phyloP scores from a whole-genome alignment of 2,888 invertebrate species.

The Mycalesis mineus region DNA sequence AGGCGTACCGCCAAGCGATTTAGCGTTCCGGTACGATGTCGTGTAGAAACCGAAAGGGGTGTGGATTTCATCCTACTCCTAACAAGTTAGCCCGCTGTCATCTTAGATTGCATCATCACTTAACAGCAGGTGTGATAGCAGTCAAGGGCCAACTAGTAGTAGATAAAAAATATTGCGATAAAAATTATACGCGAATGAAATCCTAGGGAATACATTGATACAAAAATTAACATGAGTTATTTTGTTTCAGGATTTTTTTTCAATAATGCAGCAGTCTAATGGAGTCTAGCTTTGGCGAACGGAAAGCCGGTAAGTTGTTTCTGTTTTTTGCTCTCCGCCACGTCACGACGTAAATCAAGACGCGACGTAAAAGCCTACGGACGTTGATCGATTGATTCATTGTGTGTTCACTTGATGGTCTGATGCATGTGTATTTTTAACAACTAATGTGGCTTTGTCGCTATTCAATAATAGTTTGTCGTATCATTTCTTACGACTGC shows the following conservation, averaged over 20 bases:
- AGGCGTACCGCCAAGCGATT: no score
- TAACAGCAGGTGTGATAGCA: no score
- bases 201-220: no score
- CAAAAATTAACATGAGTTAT: not conserved
- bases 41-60: no score
- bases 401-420: constrained; percentile 23
- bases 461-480: not conserved
- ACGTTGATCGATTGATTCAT: constrained; percentile 44
- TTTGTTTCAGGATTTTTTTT: constrained; percentile 69
- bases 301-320: constrained; percentile 62
- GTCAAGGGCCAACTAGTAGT: no score
- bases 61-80: no score
- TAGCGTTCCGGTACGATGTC: no score
- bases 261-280: constrained; percentile 70
- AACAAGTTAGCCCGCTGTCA: no score
- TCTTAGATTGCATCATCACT: no score
- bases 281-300: constrained; percentile 65
- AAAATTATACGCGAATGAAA: no score
- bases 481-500: no score
- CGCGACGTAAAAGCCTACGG: constrained; percentile 37
- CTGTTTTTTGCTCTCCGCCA: constrained; percentile 19
- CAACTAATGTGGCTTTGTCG: constrained; percentile 21
- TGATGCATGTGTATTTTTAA: constrained; percentile 21
- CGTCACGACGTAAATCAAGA: constrained; percentile 31
- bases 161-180: no score